These are phyloP conservation scores for Tachina grossa DNA, from an alignment of 2,888 invertebrate genomes.

Conservation along the genomic window DNA sequence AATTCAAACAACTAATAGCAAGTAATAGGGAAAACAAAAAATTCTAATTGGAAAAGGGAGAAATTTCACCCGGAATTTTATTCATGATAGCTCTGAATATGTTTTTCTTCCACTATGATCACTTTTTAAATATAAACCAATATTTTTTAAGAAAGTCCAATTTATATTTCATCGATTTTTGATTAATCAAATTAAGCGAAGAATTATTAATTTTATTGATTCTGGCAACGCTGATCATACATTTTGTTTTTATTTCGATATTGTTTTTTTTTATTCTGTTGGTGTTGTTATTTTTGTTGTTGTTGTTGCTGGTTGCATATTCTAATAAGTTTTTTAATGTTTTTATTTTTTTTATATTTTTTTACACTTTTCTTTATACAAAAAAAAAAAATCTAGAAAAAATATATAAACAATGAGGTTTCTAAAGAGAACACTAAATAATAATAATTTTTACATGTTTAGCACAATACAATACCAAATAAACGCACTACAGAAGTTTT, in stretches of 20 bases:
- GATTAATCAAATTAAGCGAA: neutral
- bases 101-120: too few relatives aligned
- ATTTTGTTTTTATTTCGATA: constrained; percentile 59
- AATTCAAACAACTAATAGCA: too few relatives aligned
- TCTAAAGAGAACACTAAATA: constrained; percentile 16
- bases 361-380: constrained; percentile 22
- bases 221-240: constrained; percentile 31
- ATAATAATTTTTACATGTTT: constrained; percentile 28
- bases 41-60: too few relatives aligned
- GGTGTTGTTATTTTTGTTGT: constrained; percentile 18
- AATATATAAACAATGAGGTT: constrained; percentile 8
- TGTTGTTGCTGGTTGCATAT: constrained; percentile 15
- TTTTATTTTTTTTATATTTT: constrained; percentile 15
- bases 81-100: too few relatives aligned
- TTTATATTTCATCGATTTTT: neutral
- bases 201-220: neutral
- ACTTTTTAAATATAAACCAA: too few relatives aligned
- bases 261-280: constrained; percentile 16
- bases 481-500: constrained; percentile 32
- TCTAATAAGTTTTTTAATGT: constrained; percentile 48
- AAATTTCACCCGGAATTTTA: too few relatives aligned
- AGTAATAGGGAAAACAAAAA: too few relatives aligned
- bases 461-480: constrained; percentile 51
- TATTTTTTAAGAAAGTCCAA: too few relatives aligned
- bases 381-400: neutral